These are phyloP conservation scores for Morpho deidamia DNA, from an alignment of 2,888 invertebrate genomes.

Conservation along the genomic window DNA sequence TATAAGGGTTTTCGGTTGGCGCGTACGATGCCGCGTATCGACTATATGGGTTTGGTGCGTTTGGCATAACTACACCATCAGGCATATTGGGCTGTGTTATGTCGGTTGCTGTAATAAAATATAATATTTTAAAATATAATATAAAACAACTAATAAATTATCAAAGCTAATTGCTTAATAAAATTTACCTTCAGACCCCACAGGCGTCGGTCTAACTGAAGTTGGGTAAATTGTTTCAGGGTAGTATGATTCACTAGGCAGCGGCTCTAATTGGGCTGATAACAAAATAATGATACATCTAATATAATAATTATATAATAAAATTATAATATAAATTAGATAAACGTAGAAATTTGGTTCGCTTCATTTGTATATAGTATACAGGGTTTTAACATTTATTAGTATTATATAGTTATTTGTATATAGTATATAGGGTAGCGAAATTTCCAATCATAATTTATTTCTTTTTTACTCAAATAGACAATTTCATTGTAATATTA, in stretches of 20 bases:
- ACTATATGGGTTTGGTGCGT: slow-evolving; percentile 43
- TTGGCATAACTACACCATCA: slow-evolving; percentile 53
- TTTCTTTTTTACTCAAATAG: no score
- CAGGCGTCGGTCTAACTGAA: slow-evolving; percentile 82
- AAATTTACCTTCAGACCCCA: slow-evolving; percentile 82
- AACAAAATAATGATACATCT: slow-evolving; percentile 6
- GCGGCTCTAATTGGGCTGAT: slow-evolving; percentile 47
- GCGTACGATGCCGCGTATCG: slow-evolving; percentile 42
- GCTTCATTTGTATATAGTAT: no score
- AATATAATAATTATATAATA: neutral
- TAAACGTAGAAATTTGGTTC: no score
- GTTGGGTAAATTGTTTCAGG: slow-evolving; percentile 77
- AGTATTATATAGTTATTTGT: no score
- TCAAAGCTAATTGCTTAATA: neutral
- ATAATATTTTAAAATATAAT: slow-evolving; percentile 12
- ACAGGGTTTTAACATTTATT: no score
- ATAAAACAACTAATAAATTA: neutral
- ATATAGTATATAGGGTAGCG: no score
- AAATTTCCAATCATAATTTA: no score
- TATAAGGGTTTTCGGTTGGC: slow-evolving; percentile 42
- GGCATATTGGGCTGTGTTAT: slow-evolving; percentile 52
- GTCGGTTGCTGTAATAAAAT: slow-evolving; percentile 55
- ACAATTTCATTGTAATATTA: no score
- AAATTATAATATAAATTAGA: no score
- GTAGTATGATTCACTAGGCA: slow-evolving; percentile 53